Base-by-base conservation (phyloP, 1,140 invertebrate genomes). In the Pogonomyrmex californicus region DNA sequence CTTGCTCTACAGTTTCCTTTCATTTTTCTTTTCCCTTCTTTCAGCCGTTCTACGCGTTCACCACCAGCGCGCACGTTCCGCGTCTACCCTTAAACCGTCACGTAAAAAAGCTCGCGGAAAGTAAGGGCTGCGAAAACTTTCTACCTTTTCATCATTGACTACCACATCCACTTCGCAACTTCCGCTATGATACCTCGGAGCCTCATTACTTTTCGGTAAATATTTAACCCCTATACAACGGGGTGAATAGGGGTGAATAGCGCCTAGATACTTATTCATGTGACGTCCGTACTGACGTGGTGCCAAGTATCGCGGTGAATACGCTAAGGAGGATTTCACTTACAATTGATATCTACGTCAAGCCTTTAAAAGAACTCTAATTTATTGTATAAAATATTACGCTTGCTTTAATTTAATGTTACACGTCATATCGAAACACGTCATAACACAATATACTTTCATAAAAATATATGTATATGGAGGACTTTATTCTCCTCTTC, bases 151-250 rank as follows among this genome's bases (percentile, higher is more conserved):
- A 92, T 38, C 90, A 85, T 85, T 38, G 63, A 17, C 66, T 51
- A 51, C 63, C 41, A 51, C 60, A 60, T 76, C 56, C 60, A 56
- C 90, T 85, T 86, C 7, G 36, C 66, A 78, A 78, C 86, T 88
- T 90, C 77, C 81, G 70, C 79, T 76, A 87, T 71, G 86, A 91
- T 90, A 93, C 92, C 87, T 91, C 83, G 86, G 66, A 76, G 47
- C 87, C 92, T 93, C 92, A 91, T 93, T 91, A 90, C 91, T 89
- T 90, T 79, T 86, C 73, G 81, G 88, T 92, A 91, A 93, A 93
- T 93, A 93, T 93, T 93, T 93, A 82, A 90, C 58, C 23, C 63
- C 17, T 73, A 47, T 47, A 70, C 78, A 60, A 62, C 36, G 4
- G 41, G 6, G 44, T 78, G 54, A 83, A 83, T 83, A 75, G 68